phyloP scores from a whole-genome alignment of 2,113 vertebrate species.

The Seriola dumerili region DNA sequence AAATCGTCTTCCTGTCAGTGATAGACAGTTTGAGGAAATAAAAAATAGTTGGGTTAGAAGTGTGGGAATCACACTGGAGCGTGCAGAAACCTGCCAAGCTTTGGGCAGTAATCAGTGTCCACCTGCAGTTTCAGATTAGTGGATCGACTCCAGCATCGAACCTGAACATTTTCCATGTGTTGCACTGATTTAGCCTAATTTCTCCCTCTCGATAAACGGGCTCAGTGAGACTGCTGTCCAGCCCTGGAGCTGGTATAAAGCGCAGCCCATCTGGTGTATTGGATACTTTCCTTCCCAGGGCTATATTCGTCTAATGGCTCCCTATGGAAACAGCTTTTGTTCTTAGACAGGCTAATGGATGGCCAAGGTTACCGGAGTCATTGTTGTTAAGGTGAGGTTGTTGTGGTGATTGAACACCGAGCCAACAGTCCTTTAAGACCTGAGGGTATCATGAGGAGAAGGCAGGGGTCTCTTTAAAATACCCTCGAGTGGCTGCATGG shows the following conservation, averaged over 20 bases:
- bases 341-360: slow-evolving; percentile 76
- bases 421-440: slow-evolving; percentile 52
- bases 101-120: slow-evolving; percentile 43
- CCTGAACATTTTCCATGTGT: slow-evolving; percentile 54
- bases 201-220: slow-evolving; percentile 33
- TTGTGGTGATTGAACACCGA: slow-evolving; percentile 67
- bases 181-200: slow-evolving; percentile 58
- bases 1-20: not conserved
- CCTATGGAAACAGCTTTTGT: slow-evolving; percentile 77
- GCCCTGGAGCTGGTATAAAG: slow-evolving; percentile 70
- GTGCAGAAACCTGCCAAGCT: not conserved
- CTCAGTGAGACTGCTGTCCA: slow-evolving; percentile 63
- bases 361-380: slow-evolving; percentile 73
- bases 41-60: not conserved
- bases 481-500: slow-evolving; percentile 21
- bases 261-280: slow-evolving; percentile 73
- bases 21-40: not conserved
- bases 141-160: slow-evolving; percentile 39
- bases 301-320: slow-evolving; percentile 79
- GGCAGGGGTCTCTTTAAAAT: slow-evolving; percentile 54
- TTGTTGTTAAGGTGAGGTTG: slow-evolving; percentile 74
- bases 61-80: not conserved
- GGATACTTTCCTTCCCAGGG: slow-evolving; percentile 72
- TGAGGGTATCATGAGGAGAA: slow-evolving; percentile 27
- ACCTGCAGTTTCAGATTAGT: slow-evolving; percentile 48